Conservation (phyloP, 2,888 invertebrate species). For the Nomada flava region DNA sequence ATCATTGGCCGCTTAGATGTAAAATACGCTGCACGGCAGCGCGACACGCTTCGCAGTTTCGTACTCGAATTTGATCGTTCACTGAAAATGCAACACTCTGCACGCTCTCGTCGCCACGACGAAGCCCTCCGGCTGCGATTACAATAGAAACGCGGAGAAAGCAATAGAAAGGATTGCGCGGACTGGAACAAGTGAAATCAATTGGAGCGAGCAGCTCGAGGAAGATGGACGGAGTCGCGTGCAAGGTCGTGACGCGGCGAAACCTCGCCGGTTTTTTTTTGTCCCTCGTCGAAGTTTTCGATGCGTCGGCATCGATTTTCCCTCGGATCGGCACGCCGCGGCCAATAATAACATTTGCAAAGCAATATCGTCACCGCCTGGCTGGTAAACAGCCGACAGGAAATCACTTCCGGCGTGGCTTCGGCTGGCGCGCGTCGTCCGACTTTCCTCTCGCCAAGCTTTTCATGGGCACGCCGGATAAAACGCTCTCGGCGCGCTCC, state of each 20-base stretch:
- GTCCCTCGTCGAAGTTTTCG: not conserved
- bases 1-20: too few relatives aligned
- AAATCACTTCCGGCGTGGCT: slow-evolving; percentile 57
- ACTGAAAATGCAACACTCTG: not conserved
- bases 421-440: slow-evolving; percentile 17
- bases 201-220: not conserved
- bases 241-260: slow-evolving; percentile 6
- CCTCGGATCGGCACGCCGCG: not conserved
- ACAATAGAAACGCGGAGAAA: slow-evolving; percentile 45
- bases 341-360: slow-evolving; percentile 41
- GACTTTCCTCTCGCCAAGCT: slow-evolving; percentile 52
- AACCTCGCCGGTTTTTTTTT: too few relatives aligned
- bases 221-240: not conserved
- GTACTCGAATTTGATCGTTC: not conserved
- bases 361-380: slow-evolving; percentile 36
- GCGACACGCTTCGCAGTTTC: not conserved
- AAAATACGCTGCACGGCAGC: not conserved
- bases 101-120: slow-evolving; percentile 23
- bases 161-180: slow-evolving; percentile 30
- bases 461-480: slow-evolving; percentile 45
- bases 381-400: slow-evolving; percentile 52
- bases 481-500: slow-evolving; percentile 16
- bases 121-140: not conserved
- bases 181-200: slow-evolving; percentile 24
- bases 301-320: not conserved